Evolutionary conservation across 35 echinoderm and acorn worm species (phyloP).

Genomic region (Ophiothrix spiculata): DNA sequence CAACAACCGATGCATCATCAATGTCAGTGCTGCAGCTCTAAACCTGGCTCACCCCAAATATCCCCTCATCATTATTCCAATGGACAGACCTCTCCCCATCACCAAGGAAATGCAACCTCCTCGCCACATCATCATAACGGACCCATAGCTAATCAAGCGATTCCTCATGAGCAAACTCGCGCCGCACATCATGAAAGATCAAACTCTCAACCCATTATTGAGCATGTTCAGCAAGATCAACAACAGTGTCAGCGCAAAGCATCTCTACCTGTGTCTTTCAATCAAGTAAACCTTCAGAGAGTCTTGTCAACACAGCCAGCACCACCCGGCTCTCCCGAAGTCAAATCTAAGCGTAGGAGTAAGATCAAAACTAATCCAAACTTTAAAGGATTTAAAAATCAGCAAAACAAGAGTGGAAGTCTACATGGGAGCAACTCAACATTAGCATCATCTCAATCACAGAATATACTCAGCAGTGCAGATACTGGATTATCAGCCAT

Average conservation of each 20-base stretch:
- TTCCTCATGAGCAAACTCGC: constrained; percentile 8
- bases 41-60: neutral
- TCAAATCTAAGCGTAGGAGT: constrained; percentile 53
- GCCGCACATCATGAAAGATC: constrained; percentile 12
- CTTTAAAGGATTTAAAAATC: constrained; percentile 57
- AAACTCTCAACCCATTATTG: constrained; percentile 67
- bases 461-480: constrained; percentile 33
- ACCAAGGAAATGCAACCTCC: neutral
- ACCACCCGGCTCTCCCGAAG: constrained; percentile 71
- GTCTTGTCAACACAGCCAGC: constrained; percentile 40
- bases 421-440: constrained; percentile 54
- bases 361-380: constrained; percentile 97
- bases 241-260: constrained; percentile 78
- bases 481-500: constrained; percentile 60
- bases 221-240: constrained; percentile 30
- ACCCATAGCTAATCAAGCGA: constrained; percentile 27
- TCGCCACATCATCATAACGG: constrained; percentile 41
- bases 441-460: constrained; percentile 32
- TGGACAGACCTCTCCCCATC: neutral
- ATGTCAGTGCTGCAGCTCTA: neutral
- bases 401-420: constrained; percentile 61
- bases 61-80: neutral
- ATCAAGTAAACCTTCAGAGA: constrained; percentile 75
- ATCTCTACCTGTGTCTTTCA: constrained; percentile 85
- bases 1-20: neutral